Evolutionary conservation across 1,140 invertebrate species (phyloP).

Genomic region (Archegozetes longisetosus): DNA sequence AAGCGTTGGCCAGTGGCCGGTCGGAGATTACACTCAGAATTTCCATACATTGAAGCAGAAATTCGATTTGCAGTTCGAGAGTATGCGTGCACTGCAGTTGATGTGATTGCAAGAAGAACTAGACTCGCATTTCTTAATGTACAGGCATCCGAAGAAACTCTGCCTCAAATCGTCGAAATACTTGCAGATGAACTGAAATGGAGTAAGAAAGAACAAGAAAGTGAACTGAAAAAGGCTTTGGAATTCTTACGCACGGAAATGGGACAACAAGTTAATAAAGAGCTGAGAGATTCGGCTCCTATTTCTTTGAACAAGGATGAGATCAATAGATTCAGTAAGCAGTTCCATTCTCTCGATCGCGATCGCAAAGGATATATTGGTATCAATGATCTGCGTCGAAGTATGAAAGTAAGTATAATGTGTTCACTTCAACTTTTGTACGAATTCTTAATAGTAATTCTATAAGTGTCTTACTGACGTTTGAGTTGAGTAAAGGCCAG

Average conservation of each 20-base stretch:
- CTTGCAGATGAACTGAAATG: constrained; percentile 94
- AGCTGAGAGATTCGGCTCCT: constrained; percentile 63
- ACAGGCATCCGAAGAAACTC: constrained; percentile 77
- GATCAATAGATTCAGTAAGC: constrained; percentile 79
- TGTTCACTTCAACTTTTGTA: background rate
- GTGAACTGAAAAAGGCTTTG: constrained; percentile 55
- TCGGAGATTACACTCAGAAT: constrained; percentile 86
- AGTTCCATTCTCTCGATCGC: constrained; percentile 86
- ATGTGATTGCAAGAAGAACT: constrained; percentile 84
- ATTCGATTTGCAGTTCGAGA: constrained; percentile 82
- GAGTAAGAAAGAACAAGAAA: constrained; percentile 60
- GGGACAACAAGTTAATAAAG: constrained; percentile 83
- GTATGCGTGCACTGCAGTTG: constrained; percentile 88
- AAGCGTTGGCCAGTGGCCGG: constrained; percentile 92
- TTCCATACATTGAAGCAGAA: constrained; percentile 97
- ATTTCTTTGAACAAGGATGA: constrained; percentile 89
- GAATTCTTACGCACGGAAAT: constrained; percentile 86
- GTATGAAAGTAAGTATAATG: constrained; percentile 59
- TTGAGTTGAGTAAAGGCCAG: too few relatives aligned
- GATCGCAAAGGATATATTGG: constrained; percentile 96
- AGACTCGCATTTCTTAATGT: constrained; percentile 91
- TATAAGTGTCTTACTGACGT: too few relatives aligned
- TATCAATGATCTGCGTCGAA: constrained; percentile 84
- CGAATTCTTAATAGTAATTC: background rate
- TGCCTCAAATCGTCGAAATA: constrained; percentile 79